Evolutionary conservation across 2,113 vertebrate species (phyloP), one percentile per base, ranked within the genome.

Genomic region (Cyphomyrus discorhynchus): DNA sequence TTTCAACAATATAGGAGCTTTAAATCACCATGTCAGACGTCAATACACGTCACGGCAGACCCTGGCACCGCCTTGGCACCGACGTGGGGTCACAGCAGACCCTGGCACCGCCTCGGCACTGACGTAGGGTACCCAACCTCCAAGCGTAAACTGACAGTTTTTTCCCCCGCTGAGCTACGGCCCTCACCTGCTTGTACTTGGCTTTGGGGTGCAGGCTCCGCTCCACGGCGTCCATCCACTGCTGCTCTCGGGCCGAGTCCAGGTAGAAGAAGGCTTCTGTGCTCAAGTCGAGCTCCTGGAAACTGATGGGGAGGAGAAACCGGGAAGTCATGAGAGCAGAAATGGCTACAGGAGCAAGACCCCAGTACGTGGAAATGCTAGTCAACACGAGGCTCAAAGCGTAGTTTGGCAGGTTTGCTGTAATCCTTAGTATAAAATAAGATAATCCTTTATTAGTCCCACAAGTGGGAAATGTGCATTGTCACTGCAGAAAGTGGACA

Each of bases 251-350:
- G 8, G 95, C 94, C 0, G 98, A 99, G 88, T 99, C 98, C 93
- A 99, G 95, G 94, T 99, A 99, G 95, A 99, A 97, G 93, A 99
- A 99, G 5, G 98, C 98, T 93, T 99, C 98, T 0, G 97, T 99
- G 95, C 98, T 99, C 91, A 99, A 95, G 94, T 99, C 98, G 94
- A 99, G 91, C 91, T 99, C 98, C 94, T 99, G 98, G 92, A 99
- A 99, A 88, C 98, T 99, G 89, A 77, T 17, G 31, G 11, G 35
- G 13, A 77, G 35, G 70, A 77, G 35, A 3, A 39, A 5, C 27
- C 19, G 0, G 89, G 86, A 10, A 50, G 52, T 84, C 84, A 89
- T 11, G 11, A 74, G 49, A 42, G 10, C 56, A 35, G 0, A 89
- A 24, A 3, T 50, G 15, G 39, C 39, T 1, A 58, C 19, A 58